Evolutionary conservation across 2,797 vertebrate genomes (phyloP).

Genomic region (Clarias laeviceps): DNA sequence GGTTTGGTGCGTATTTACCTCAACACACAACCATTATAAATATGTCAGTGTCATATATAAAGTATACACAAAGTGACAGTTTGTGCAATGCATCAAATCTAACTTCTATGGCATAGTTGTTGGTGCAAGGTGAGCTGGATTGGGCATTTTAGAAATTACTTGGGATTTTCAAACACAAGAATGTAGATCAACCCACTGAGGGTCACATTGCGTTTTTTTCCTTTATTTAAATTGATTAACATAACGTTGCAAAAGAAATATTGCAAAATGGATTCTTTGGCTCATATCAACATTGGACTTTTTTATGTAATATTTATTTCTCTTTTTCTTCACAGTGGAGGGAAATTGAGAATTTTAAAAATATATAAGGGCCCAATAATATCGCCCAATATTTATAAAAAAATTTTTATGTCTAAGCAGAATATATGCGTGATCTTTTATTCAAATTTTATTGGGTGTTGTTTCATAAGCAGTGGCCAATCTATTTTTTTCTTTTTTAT

Average conservation of each 20-base stretch:
- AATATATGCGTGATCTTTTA: neutral
- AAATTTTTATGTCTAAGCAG: neutral
- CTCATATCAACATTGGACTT: too few relatives aligned
- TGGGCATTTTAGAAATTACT: neutral
- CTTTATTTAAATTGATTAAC: neutral
- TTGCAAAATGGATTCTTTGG: neutral
- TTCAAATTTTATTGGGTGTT: neutral
- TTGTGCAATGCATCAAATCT: neutral
- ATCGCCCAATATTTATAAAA: too few relatives aligned
- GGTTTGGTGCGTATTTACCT: conserved; percentile 85
- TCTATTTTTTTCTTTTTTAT: neutral
- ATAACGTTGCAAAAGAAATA: neutral
- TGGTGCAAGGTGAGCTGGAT: neutral
- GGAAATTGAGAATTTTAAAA: neutral
- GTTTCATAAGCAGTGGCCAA: neutral
- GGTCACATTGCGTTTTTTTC: neutral
- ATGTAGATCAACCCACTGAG: neutral
- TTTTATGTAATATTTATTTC: neutral
- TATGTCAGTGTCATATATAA: neutral
- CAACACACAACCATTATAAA: neutral
- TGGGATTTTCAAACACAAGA: neutral
- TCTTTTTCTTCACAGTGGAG: neutral
- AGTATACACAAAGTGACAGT: neutral
- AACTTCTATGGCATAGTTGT: neutral
- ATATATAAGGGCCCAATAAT: too few relatives aligned